Evolutionary conservation across 2,797 vertebrate genomes (phyloP).

Genomic region (Sebastiscus albofasciatus): DNA sequence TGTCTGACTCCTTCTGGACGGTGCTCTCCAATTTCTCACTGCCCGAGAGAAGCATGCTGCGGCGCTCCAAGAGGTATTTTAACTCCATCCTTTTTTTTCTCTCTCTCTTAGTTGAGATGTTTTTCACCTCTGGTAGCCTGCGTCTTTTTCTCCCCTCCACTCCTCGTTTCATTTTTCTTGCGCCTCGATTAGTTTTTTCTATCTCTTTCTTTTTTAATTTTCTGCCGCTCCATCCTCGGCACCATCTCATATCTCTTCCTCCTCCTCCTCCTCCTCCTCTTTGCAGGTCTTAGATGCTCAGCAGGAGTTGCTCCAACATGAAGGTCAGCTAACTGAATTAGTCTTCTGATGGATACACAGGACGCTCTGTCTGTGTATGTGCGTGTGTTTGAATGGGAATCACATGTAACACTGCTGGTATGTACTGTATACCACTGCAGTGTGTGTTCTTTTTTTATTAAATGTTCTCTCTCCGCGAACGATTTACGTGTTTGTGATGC

Average conservation of each 20-base stretch:
- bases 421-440: background rate
- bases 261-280: background rate
- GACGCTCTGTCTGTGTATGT: background rate
- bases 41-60: constrained; percentile 90
- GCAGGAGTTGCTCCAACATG: constrained; percentile 41
- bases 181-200: background rate
- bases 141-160: background rate
- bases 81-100: background rate
- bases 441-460: background rate
- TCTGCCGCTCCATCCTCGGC: background rate
- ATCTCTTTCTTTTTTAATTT: background rate
- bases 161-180: background rate
- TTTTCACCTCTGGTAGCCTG: background rate
- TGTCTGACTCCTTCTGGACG: constrained; percentile 94
- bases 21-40: constrained; percentile 92
- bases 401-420: constrained; percentile 5
- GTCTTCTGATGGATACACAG: constrained; percentile 2
- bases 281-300: constrained; percentile 22
- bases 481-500: background rate
- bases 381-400: background rate
- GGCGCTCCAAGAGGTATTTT: constrained; percentile 88
- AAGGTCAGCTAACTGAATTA: constrained; percentile 43
- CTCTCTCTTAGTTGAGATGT: background rate
- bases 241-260: background rate
- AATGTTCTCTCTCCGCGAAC: background rate